These are phyloP conservation scores for Tamias sibiricus DNA, from an alignment of 2,113 vertebrate species.

Conservation along the genomic window DNA sequence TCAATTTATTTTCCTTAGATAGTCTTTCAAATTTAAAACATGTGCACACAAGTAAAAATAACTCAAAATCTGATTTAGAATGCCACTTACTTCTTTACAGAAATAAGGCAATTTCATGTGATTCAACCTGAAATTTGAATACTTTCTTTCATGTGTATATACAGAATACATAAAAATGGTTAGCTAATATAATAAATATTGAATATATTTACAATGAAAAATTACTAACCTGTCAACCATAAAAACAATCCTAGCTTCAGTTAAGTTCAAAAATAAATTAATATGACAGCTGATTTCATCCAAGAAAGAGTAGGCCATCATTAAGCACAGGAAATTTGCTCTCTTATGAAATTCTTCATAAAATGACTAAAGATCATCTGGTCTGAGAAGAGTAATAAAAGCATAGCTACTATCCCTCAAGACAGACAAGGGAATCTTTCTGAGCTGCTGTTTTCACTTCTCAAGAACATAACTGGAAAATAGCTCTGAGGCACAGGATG, in stretches of 20 bases:
- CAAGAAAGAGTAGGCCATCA: neutral
- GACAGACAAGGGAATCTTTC: neutral
- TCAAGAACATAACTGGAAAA: conserved; percentile 23
- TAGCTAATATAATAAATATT: conserved; percentile 47
- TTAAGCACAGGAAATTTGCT: neutral
- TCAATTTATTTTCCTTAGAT: conserved; percentile 48
- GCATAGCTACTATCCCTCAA: neutral
- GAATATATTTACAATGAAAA: conserved; percentile 64
- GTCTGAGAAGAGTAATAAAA: neutral
- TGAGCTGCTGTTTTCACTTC: neutral
- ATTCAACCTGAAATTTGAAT: neutral
- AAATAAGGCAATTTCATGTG: conserved; percentile 70
- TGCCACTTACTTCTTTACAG: conserved; percentile 70
- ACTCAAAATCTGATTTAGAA: conserved; percentile 78
- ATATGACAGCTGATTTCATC: conserved; percentile 18
- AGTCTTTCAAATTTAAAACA: conserved; percentile 81
- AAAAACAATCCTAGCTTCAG: conserved; percentile 56
- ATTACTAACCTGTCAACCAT: conserved; percentile 42
- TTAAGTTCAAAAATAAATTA: conserved; percentile 60
- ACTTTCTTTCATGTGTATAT: conserved; percentile 33
- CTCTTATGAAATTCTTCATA: conserved; percentile 21
- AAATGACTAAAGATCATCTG: neutral
- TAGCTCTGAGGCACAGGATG: neutral
- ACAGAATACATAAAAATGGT: neutral
- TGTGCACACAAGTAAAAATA: conserved; percentile 65